Evolutionary conservation across 2,113 vertebrate genomes (phyloP), one percentile per base, ranked within the genome.

Genomic region (Tiliqua scincoides): DNA sequence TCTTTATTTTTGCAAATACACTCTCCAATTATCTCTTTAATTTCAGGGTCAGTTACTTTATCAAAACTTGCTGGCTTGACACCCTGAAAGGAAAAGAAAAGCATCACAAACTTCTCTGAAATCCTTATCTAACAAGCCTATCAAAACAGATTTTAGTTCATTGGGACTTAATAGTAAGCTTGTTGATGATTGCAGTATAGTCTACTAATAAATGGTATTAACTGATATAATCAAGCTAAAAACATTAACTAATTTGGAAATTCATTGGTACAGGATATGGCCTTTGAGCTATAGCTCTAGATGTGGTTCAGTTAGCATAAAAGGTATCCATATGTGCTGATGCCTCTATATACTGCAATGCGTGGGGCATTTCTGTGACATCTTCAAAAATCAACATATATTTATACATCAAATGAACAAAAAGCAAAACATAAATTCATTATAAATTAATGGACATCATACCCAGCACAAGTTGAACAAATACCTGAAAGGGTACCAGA

Each of bases 21-120:
- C 92, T 99, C 99, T 5, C 98, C 98, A 82, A 99, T 99, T 94
- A 99, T 99, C 94, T 99, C 99, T 92, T 99, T 99, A 83, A 99
- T 98, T 96, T 99, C 99, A 68, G 98, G 99, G 89, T 99, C 98
- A 0, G 97, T 97, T 86, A 99, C 98, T 95, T 99, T 99, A 91
- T 97, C 96, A 94, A 97, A 99, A 94, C 99, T 99, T 92, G 98
- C 99, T 81, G 99, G 99, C 94, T 99, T 99, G 93, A 99, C 98
- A 79, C 99, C 99, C 98, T 99, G 84, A 94, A 93, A 85, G 0
- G 79, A 61, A 25, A 30, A 74, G 40, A 74, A 35, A 74, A 43
- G 1, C 27, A 62, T 8, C 52, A 79, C 71, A 25, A 61, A 21
- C 21, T 61, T 79, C 4, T 62, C 18, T 79, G 54, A 3, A 5